Base-by-base conservation (phyloP, 2,888 invertebrate genomes). In the Dynastes maya region DNA sequence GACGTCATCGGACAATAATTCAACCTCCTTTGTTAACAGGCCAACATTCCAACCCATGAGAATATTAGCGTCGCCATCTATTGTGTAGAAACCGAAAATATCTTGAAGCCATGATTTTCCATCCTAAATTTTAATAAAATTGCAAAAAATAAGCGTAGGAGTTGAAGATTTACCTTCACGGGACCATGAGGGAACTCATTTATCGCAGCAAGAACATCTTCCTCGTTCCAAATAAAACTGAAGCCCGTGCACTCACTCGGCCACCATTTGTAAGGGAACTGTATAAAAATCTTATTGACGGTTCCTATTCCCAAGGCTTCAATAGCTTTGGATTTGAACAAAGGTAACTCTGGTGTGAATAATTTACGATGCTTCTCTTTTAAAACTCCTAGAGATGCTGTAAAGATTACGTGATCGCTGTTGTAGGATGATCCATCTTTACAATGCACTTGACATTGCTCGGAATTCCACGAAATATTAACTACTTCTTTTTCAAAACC, bases 11-110 rank as follows among this genome's bases (percentile, higher is more conserved):
- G 91, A 85, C 58, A 93, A 84, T 2, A 86, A 86, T 86, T 95
- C 95, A 88, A 94, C 91, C 76, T 91, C 87, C 79, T 90, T 88
- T 0, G 93, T 93, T 82, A 91, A 91, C 64, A 90, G 88, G 1
- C 95, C 94, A 68, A 91, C 90, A n/a, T 94, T 89, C 95, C 95
- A 95, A 0, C 91, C 94, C 77, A 93, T 90, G 45, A 95, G 86
- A n/a, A 93, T 89, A 49, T 90, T 89, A 0, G 93, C 91, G 84
- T 94, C 92, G 83, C 91, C 90, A 82, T 92, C 91, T 5, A 94
- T 91, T 6, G 91, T 89, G 84, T 93, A 93, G 86, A 95, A 94
- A 77, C 93, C 92, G 84, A 93, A 92, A 11, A 95, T 89, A 82
- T 92, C 91, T 83, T 90, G 90, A 68, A 93, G 87, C 95, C 95